A percentile compares a stretch with the other conserved stretches of the same genome.
phyloP scores from a whole-genome alignment of 2,888 invertebrate genomes.

The Harpalus rufipes region DNA sequence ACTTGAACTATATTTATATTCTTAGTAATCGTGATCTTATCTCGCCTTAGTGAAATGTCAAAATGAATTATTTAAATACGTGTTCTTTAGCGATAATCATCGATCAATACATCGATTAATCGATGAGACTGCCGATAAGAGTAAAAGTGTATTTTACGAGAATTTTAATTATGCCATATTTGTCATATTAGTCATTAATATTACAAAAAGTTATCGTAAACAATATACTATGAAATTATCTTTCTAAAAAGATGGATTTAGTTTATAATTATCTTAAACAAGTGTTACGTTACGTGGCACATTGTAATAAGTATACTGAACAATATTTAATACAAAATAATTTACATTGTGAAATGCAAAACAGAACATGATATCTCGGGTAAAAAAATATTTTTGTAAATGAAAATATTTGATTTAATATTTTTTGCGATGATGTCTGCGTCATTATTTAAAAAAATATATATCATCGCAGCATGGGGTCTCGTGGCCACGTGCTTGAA shows the following conservation, averaged over 20 bases:
- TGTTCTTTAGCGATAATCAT: background rate
- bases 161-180: background rate
- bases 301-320: no score
- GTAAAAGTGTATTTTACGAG: background rate
- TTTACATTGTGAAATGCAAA: no score
- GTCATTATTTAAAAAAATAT: no score
- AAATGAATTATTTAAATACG: constrained; percentile 7
- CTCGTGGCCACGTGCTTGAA: no score
- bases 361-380: no score
- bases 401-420: no score
- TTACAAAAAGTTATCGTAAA: background rate
- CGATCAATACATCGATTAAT: constrained; percentile 3
- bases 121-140: background rate
- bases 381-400: no score
- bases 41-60: background rate
- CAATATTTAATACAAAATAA: no score
- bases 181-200: background rate
- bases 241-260: background rate
- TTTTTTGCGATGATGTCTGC: no score
- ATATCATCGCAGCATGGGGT: no score
- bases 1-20: background rate
- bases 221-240: background rate
- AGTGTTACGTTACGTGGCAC: no score
- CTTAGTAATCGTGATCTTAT: constrained; percentile 2
- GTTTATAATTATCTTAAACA: no score